Evolutionary conservation across 1,140 invertebrate species (phyloP).

Genomic region (Neuroterus valhalla): DNA sequence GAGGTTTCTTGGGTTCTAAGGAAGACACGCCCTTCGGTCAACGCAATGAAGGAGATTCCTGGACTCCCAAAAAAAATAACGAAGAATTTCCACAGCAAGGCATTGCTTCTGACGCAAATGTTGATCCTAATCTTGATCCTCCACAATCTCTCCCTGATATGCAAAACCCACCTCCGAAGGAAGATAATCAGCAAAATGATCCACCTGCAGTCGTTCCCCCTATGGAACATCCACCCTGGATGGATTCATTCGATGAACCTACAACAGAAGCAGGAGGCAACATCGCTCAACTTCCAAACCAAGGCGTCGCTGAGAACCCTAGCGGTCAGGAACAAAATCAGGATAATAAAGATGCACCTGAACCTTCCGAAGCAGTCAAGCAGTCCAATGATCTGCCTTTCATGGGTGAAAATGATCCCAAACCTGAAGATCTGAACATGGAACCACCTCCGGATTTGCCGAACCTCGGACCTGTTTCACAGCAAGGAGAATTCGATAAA

Average conservation of each 20-base stretch:
- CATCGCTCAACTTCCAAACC: neutral
- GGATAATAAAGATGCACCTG: constrained; percentile 14
- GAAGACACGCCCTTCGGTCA: neutral
- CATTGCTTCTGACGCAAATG: neutral
- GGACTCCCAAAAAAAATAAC: neutral
- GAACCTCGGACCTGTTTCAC: constrained; percentile 60
- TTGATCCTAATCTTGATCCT: neutral
- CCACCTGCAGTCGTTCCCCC: constrained; percentile 38
- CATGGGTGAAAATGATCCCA: constrained; percentile 70
- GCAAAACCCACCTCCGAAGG: constrained; percentile 3
- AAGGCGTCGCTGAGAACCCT: neutral
- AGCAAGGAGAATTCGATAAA: constrained; percentile 13
- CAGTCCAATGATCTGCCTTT: constrained; percentile 65
- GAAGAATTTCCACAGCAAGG: neutral
- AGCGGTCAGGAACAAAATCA: neutral
- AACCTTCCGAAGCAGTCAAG: constrained; percentile 29
- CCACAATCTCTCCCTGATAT: neutral
- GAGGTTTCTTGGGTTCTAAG: neutral
- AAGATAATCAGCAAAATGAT: constrained; percentile 28
- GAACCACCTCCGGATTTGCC: constrained; percentile 70
- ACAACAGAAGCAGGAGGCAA: constrained; percentile 19
- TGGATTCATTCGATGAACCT: constrained; percentile 37
- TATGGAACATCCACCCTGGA: constrained; percentile 59
- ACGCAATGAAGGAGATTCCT: neutral
- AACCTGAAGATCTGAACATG: constrained; percentile 69